Evolutionary conservation across 1,140 invertebrate genomes (phyloP), one percentile per base, ranked within the genome.

Genomic region (Triops longicaudatus): DNA sequence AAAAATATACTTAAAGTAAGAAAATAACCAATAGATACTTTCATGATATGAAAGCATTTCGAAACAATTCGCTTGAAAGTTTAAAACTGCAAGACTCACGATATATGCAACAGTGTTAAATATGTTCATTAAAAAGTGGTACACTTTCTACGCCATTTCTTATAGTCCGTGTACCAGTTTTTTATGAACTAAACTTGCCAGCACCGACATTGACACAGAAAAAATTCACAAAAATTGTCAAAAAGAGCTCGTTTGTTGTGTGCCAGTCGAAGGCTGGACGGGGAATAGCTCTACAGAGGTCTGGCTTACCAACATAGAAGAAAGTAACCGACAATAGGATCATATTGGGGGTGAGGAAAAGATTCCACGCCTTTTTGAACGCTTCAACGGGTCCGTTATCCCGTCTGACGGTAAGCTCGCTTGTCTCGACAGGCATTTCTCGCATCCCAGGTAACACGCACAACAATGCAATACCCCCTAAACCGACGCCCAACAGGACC

Each of bases 291-390:
- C 31, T 37, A 7, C 31, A n/a, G 31, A 37, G 2, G 31, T 37
- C 31, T 37, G 31, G 31, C 80, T 82, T 82, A 93, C 91, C 91
- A 63, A 95, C 97, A 82, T 97, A 98, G 76, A 95, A 89, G 83
- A 98, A 98, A 0, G 93, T 92, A 42, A 95, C 82, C 78, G 90
- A 90, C 1, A 98, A 85, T 0, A 97, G 82, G 17, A 96, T 80
- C 94, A 98, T 98, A 75, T 93, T 89, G 28, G 87, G 88, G 0
- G 93, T 95, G 41, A 89, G 83, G 79, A 97, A 91, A 3, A 98
- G 84, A 75, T 85, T 86, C 26, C 93, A 85, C 0, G 95, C 92
- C 72, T 91, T 90, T 78, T 86, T 87, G 1, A 96, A 86, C 0
- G 93, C 93, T 78, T 90, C 79, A 86, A 84, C 89, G 26, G 80